Base-by-base conservation (phyloP, 1,140 invertebrate genomes). In the Elysia chlorotica region DNA sequence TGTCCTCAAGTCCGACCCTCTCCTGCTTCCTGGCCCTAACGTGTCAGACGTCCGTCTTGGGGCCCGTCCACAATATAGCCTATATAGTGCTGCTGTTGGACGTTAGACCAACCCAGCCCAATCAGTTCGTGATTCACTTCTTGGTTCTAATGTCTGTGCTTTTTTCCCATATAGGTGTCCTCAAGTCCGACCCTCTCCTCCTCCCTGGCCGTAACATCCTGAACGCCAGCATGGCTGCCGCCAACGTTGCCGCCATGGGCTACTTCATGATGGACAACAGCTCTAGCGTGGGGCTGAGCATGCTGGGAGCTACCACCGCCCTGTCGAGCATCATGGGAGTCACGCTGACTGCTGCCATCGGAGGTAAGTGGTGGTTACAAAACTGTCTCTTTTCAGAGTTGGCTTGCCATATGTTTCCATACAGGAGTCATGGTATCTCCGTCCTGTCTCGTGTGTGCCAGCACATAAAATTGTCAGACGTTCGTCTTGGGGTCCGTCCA, bases 281-380 rank as follows among this genome's bases (percentile, higher is more conserved):
- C 19, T 88, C 92, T 80, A 88, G 86, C n/a, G 74, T 90, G 69
- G 92, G 92, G n/a, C 88, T 94, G 67, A 80, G 84, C 28, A 90
- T 90, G 87, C 89, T 96, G 1, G 92, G 92, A 23, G 89, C 91
- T 19, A 95, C 94, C 2, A 91, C 94, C 33, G 90, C 90, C 4
- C 80, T 94, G 75, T 94, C 90, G 78, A 91, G 90, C 79, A 89
- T 90, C 66, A 94, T 96, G 93, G 95, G 95, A 6, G 90, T 96
- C 10, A 96, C 95, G 19, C 89, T 96, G 5, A 96, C 95, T 14
- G 90, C 93, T 74, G 95, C 95, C 72, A 96, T 96, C 86, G 95
- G 95, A 90, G 94, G 93, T 93, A 82, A 69, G 67, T 54, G 31
- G 28, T 36, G 2, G 14, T 28, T 17, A 10, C 28, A 28, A n/a